A percentile compares a stretch with the other conserved stretches of the same genome.
Evolutionary conservation across 2,797 vertebrate genomes (phyloP).

Genomic region (Girardinus metallicus): DNA sequence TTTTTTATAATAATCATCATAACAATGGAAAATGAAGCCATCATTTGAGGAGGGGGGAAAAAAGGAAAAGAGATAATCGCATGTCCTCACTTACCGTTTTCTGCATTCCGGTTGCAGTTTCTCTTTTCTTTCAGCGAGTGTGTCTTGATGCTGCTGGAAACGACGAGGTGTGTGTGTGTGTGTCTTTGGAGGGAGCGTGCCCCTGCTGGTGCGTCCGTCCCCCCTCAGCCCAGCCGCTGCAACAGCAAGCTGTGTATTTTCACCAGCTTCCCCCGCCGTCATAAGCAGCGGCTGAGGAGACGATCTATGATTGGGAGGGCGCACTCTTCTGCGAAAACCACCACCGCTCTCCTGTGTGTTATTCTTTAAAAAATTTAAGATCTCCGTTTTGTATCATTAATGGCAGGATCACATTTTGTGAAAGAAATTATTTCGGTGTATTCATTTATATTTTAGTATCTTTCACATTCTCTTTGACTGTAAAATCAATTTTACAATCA

Average conservation of each 20-base stretch:
- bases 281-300: conserved; percentile 61
- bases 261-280: conserved; percentile 62
- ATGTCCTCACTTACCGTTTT: conserved; percentile 58
- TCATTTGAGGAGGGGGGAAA: background rate
- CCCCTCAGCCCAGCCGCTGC: conserved; percentile 61
- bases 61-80: background rate
- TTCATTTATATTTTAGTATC: background rate
- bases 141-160: conserved; percentile 43
- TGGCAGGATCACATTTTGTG: background rate
- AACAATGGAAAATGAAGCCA: background rate
- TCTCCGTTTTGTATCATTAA: background rate
- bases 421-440: background rate
- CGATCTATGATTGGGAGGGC: conserved; percentile 26
- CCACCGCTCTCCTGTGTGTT: background rate
- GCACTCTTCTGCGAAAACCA: background rate
- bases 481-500: background rate
- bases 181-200: conserved; percentile 42
- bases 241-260: conserved; percentile 70
- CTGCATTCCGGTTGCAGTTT: conserved; percentile 33
- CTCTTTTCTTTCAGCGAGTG: conserved; percentile 16
- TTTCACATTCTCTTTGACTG: background rate
- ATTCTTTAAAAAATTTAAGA: background rate
- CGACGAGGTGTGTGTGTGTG: conserved; percentile 33
- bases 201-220: conserved; percentile 56
- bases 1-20: background rate